Conservation (phyloP, 2,113 vertebrate species). For the Lepisosteus oculatus region DNA sequence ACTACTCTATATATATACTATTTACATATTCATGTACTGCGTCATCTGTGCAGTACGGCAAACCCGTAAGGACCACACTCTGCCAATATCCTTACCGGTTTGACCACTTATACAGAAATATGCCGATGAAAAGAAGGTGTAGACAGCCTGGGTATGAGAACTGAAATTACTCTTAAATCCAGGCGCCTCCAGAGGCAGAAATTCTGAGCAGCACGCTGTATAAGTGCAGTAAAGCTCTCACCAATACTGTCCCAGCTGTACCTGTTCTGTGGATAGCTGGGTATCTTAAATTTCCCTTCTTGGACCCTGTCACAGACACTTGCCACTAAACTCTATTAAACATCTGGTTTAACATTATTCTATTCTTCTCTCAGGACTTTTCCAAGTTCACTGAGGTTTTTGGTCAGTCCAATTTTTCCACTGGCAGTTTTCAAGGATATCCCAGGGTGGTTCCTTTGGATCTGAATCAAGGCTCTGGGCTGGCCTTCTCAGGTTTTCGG, state of each 20-base stretch:
- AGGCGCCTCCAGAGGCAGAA: too few species aligned
- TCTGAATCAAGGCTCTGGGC: constrained; percentile 60
- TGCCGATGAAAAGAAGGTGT: too few species aligned
- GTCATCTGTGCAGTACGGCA: too few species aligned
- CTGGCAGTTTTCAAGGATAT: constrained; percentile 71
- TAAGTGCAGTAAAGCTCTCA: too few species aligned
- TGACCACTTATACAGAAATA: too few species aligned
- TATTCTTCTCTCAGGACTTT: constrained; percentile 63
- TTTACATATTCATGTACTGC: too few species aligned
- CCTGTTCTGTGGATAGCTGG: constrained; percentile 29
- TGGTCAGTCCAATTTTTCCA: constrained; percentile 75
- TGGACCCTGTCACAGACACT: constrained; percentile 67
- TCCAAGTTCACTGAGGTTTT: constrained; percentile 77
- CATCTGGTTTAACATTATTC: constrained; percentile 74
- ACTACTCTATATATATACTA: too few species aligned
- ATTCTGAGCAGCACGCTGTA: too few species aligned
- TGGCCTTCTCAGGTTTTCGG: constrained; percentile 50
- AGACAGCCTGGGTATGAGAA: too few species aligned
- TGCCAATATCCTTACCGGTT: too few species aligned
- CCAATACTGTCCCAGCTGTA: constrained; percentile 10
- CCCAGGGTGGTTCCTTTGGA: constrained; percentile 75
- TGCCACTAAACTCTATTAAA: constrained; percentile 74
- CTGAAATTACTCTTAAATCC: background rate
- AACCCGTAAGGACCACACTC: too few species aligned
- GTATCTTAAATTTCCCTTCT: constrained; percentile 22